Base-by-base conservation (phyloP, 2,797 vertebrate genomes). In the Tiaroga cobitis region DNA sequence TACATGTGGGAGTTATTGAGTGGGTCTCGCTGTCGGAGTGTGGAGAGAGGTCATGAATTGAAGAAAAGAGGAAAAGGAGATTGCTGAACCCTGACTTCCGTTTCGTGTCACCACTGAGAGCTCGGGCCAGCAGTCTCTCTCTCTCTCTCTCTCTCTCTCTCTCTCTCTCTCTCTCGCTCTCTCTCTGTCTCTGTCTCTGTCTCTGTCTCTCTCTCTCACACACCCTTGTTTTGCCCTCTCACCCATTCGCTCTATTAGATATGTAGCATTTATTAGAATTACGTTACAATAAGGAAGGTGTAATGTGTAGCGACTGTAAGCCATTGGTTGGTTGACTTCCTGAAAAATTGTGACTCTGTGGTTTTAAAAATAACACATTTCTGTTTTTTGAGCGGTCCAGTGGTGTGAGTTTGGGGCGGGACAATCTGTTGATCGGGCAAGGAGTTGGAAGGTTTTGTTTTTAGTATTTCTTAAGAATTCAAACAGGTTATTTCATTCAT, bases 51-150 rank as follows among this genome's bases (percentile, higher is more conserved):
- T 91, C 90, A 89, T 80, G 86, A 89, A 90, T 90, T 89, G 86
- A 89, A 88, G 89, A 87, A 89, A 86, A 90, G 91, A 91, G 90
- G 91, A 91, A 90, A 89, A 83, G 90, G 89, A 91, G 91, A 91
- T 91, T 92, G 91, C 88, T 89, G 88, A 89, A 90, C 90, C 84
- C 90, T 79, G 86, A 87, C 89, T 91, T 89, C 88, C 89, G 81
- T 87, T 90, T 85, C 34, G 88, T 89, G 88, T 88, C 84, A 86
- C 82, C 88, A 84, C 79, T 82, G 72, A 77, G 61, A 13, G 74
- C 63, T 84, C 84, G 69, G 83, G 85, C 87, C 90, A 87, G 80
- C 68, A 49, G 41, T 49, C 39, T 69, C 24, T 34, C n/a, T 26
- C 39, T 81, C 65, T 41, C n/a, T 56, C 79, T 46, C 37, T 68